Evolutionary conservation across 1,140 invertebrate genomes (phyloP).

Genomic region (Camponotus floridanus): DNA sequence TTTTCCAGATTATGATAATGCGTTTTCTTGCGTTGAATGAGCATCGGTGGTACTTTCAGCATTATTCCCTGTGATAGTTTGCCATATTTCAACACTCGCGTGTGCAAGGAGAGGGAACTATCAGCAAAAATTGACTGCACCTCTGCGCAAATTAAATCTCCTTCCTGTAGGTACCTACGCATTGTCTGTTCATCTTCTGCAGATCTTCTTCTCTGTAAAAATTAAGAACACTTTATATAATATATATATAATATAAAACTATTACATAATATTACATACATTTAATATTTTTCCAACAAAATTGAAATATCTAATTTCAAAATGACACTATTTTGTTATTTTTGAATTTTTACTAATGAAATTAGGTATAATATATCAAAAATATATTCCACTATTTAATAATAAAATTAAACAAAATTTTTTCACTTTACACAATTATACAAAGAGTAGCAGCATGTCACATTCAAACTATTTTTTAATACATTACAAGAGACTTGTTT

Average conservation of each 20-base stretch:
- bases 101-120: slow-evolving; percentile 97
- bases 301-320: no score
- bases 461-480: no score
- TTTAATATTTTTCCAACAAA: no score
- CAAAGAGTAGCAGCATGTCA: no score
- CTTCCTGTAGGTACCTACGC: slow-evolving; percentile 97
- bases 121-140: slow-evolving; percentile 97
- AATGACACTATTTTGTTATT: no score
- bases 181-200: slow-evolving; percentile 99
- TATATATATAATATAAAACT: neutral
- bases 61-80: slow-evolving; percentile 96
- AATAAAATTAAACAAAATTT: no score
- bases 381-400: no score
- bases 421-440: no score
- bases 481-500: no score
- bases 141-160: slow-evolving; percentile 99
- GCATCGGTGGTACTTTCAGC: slow-evolving; percentile 96
- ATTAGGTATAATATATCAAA: no score
- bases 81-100: slow-evolving; percentile 98
- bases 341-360: no score
- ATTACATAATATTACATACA: neutral
- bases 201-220: slow-evolving; percentile 92
- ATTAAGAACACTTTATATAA: slow-evolving; percentile 24
- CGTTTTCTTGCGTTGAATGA: slow-evolving; percentile 97
- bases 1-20: slow-evolving; percentile 98